Base-by-base conservation (phyloP, 2,797 vertebrate genomes). In the Moxostoma hubbsi region DNA sequence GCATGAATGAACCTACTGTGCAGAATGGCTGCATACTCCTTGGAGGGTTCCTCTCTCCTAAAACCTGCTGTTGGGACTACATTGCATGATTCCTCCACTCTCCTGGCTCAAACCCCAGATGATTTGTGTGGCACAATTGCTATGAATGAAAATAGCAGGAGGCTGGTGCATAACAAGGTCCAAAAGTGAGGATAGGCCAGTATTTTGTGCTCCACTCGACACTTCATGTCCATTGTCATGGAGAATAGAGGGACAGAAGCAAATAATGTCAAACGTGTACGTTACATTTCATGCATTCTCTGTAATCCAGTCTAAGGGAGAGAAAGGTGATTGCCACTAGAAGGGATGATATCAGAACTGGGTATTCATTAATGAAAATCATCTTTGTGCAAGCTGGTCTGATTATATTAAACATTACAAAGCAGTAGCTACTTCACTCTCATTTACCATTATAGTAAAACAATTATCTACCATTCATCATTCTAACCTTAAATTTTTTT, bases 51-150 rank as follows among this genome's bases (percentile, higher is more conserved):
- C 46, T 58, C 57, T 55, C 45, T 69, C 72, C 59, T 66, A 47
- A 51, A 75, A 82, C 54, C n/a, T n/a, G 16, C 61, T 68, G 62
- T 67, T 77, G 12, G 24, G 11, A 71, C 73, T 72, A 46, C 68
- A 66, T 68, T 66, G 61, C 45, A 73, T 46, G 24, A 64, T 47
- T 78, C 63, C 24, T 77, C 24, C 80, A 64, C 1, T n/a, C 54
- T 72, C 68, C 55, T 36, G 62, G 68, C 55, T 77, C 53, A 73
- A 72, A 59, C 55, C 55, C 75, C 68, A 73, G 75, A 55, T 73
- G 81, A 67, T 53, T 73, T 67, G 51, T 53, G 54, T 73, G 36
- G 9, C 62, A 77, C 75, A 78, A 63, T 73, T 77, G 81, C 81
- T 78, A 49, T 49, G 62, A 46, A 73, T 61, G 0, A 73, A 72